phyloP scores from a whole-genome alignment of 2,888 invertebrate genomes.

The Flexamia atlantica region DNA sequence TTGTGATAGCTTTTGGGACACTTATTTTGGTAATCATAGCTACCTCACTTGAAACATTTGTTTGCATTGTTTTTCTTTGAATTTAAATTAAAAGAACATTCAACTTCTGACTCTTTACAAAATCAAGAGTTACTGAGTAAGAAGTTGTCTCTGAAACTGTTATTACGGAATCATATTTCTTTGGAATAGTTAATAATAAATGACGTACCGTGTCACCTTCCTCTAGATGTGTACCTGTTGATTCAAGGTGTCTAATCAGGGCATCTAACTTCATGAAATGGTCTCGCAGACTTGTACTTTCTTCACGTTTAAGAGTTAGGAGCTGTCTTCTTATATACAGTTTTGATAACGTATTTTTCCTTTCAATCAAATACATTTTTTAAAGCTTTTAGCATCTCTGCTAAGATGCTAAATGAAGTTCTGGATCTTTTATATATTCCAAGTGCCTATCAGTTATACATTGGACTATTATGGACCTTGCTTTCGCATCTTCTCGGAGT shows the following conservation, averaged over 20 bases:
- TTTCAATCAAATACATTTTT: conserved; percentile 36
- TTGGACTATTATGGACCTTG: no score
- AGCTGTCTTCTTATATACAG: conserved; percentile 55
- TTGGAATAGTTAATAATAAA: conserved; percentile 60
- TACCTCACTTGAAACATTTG: not conserved
- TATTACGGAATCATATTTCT: conserved; percentile 51
- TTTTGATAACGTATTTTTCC: conserved; percentile 52
- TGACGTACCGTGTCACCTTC: conserved; percentile 62
- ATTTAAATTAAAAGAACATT: conserved; percentile 52
- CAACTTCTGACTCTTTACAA: conserved; percentile 60
- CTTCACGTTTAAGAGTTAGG: conserved; percentile 30
- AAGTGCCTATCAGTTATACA: conserved; percentile 56
- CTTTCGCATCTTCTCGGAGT: no score
- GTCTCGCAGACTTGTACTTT: conserved; percentile 55
- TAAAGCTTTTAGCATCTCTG: not conserved
- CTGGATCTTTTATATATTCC: conserved; percentile 51
- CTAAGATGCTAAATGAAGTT: conserved; percentile 2
- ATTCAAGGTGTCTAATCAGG: conserved; percentile 55
- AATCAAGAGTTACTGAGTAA: conserved; percentile 53
- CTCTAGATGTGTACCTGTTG: conserved; percentile 53
- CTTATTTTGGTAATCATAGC: not conserved
- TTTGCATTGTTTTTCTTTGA: not conserved
- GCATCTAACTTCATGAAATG: conserved; percentile 62
- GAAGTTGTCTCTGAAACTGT: conserved; percentile 59
- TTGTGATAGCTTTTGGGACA: not conserved